phyloP scores from a whole-genome alignment of 1,140 invertebrate genomes.

The Lanistes nyassanus region DNA sequence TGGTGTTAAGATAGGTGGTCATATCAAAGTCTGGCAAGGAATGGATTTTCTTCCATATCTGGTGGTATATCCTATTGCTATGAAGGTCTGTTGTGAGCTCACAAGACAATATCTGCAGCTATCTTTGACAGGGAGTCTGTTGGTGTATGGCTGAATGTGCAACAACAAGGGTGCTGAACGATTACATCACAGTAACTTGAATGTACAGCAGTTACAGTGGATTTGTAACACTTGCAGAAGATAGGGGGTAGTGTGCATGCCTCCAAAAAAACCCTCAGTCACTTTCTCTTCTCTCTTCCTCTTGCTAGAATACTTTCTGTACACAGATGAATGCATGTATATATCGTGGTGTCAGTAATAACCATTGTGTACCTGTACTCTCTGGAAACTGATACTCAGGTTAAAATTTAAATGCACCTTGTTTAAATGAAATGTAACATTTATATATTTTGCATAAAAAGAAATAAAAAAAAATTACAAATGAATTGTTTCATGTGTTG shows the following conservation, averaged over 20 bases:
- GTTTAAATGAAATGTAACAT: constrained; percentile 44
- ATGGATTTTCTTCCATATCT: too few species aligned
- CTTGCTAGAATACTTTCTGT: neutral
- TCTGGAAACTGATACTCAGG: constrained; percentile 41
- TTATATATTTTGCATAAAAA: constrained; percentile 56
- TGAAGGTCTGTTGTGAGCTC: too few species aligned
- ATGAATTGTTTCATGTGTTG: too few species aligned
- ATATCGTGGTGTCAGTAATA: neutral
- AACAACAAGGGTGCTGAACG: too few species aligned
- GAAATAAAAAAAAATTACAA: constrained; percentile 13
- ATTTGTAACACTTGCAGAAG: neutral
- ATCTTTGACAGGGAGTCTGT: too few species aligned
- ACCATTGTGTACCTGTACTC: constrained; percentile 17
- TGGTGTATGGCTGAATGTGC: too few species aligned
- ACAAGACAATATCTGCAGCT: too few species aligned
- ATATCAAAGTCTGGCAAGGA: too few species aligned
- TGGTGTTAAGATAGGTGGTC: too few species aligned
- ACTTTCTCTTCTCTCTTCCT: neutral
- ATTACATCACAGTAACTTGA: too few species aligned
- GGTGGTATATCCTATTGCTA: too few species aligned
- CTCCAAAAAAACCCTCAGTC: neutral
- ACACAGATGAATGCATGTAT: constrained; percentile 1
- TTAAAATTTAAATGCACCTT: constrained; percentile 33
- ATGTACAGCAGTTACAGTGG: neutral
- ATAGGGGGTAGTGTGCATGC: neutral